A percentile compares a stretch with the other conserved stretches of the same genome.
These are phyloP conservation scores for Acholoe squamosa DNA, from an alignment of 2,888 invertebrate species.

Conservation along the genomic window DNA sequence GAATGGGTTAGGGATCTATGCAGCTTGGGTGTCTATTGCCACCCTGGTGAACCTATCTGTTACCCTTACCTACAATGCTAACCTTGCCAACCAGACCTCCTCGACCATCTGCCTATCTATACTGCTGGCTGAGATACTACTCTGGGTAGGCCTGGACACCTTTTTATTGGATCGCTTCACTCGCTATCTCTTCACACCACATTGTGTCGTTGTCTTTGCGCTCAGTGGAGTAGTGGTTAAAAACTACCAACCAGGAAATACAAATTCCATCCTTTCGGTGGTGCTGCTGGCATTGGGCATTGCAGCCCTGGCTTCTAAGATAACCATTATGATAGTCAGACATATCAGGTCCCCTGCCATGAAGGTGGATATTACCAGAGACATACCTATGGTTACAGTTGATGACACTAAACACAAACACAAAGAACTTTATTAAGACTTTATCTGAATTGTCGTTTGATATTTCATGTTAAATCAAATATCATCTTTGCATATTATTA, in stretches of 20 bases:
- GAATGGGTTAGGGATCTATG: slow-evolving; percentile 77
- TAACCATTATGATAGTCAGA: slow-evolving; percentile 31
- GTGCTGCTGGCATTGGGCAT: slow-evolving; percentile 30
- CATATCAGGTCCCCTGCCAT: background rate
- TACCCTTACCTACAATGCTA: slow-evolving; percentile 71
- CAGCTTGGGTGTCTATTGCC: slow-evolving; percentile 77
- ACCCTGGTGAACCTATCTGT: slow-evolving; percentile 72
- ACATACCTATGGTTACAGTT: background rate
- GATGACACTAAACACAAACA: slow-evolving; percentile 37
- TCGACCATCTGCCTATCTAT: slow-evolving; percentile 73
- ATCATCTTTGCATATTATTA: no score
- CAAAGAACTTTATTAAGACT: background rate
- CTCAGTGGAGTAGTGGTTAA: slow-evolving; percentile 39
- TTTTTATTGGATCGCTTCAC: slow-evolving; percentile 45
- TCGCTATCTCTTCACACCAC: slow-evolving; percentile 61
- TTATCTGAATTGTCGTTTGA: no score
- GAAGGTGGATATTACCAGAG: slow-evolving; percentile 7
- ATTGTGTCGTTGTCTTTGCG: slow-evolving; percentile 54
- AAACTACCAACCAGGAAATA: slow-evolving; percentile 1
- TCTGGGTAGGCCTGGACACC: slow-evolving; percentile 56
- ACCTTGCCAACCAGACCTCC: slow-evolving; percentile 70
- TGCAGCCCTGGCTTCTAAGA: slow-evolving; percentile 10
- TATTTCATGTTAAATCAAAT: no score
- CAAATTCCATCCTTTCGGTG: slow-evolving; percentile 41
- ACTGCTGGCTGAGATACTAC: slow-evolving; percentile 67